These are phyloP conservation scores for Euschistus heros DNA, from an alignment of 1,140 invertebrate genomes.

Conservation along the genomic window DNA sequence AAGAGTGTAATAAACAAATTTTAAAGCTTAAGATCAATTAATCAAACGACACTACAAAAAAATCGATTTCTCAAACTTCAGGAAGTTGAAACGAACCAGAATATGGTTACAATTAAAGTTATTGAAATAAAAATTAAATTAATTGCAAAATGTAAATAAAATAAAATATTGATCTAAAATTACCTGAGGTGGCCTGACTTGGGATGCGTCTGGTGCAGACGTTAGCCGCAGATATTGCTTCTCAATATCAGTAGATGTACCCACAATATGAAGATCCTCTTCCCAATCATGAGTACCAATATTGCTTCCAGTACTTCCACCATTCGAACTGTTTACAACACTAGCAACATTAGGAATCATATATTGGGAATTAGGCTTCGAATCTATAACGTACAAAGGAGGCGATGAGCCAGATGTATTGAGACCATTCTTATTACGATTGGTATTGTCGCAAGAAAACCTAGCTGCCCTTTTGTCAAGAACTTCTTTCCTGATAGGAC, in stretches of 20 bases:
- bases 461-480: constrained; percentile 76
- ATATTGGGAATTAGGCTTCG: not conserved
- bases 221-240: constrained; percentile 91
- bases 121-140: not conserved
- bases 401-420: not conserved
- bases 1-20: constrained; percentile 42
- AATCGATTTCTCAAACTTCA: too few species aligned
- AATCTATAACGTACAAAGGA: constrained; percentile 31
- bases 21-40: not conserved
- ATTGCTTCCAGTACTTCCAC: constrained; percentile 53
- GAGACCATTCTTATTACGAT: not conserved
- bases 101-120: too few species aligned
- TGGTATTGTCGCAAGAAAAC: constrained; percentile 40
- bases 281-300: not conserved
- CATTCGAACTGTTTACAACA: constrained; percentile 43
- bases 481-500: constrained; percentile 44
- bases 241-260: constrained; percentile 83
- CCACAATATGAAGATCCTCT: constrained; percentile 71
- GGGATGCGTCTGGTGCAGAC: constrained; percentile 76
- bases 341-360: constrained; percentile 31
- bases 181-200: constrained; percentile 65
- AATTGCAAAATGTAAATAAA: not conserved
- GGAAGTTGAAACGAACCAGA: not conserved
- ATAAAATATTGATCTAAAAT: not conserved
- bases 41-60: too few species aligned